Percentiles rank a stretch among this genome's conserved stretches.
These are phyloP conservation scores for Zonotrichia leucophrys DNA, from an alignment of 2,113 vertebrate species.

Conservation along the genomic window DNA sequence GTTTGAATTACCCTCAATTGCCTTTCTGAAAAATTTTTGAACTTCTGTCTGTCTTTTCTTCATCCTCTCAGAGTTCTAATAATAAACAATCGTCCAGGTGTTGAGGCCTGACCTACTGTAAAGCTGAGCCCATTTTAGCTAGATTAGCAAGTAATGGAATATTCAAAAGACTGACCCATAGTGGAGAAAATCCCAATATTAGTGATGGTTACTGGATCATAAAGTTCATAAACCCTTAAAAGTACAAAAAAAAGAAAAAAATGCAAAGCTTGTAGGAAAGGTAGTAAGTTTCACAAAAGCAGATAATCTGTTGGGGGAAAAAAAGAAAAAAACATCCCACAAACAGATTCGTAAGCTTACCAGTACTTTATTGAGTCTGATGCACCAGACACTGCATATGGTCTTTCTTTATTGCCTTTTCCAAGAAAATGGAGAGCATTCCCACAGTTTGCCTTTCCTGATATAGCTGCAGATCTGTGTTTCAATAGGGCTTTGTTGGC, in stretches of 20 bases:
- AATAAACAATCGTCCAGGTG: neutral
- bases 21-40: neutral
- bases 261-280: neutral
- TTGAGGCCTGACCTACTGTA: neutral
- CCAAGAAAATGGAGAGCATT: neutral
- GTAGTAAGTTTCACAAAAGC: neutral
- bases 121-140: neutral
- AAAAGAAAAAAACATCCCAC: no score
- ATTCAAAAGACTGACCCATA: neutral
- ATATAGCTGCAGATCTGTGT: neutral
- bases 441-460: neutral
- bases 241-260: neutral
- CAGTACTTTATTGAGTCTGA: neutral
- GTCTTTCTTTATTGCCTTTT: neutral
- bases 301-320: neutral
- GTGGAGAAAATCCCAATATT: neutral
- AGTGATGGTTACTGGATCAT: neutral
- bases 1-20: neutral
- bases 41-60: neutral
- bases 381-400: neutral
- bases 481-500: neutral
- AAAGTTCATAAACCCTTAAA: neutral
- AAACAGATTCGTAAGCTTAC: neutral
- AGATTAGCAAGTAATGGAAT: neutral
- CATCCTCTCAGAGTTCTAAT: neutral